Base-by-base conservation (phyloP, 2,888 invertebrate genomes). In the Nezara viridula region DNA sequence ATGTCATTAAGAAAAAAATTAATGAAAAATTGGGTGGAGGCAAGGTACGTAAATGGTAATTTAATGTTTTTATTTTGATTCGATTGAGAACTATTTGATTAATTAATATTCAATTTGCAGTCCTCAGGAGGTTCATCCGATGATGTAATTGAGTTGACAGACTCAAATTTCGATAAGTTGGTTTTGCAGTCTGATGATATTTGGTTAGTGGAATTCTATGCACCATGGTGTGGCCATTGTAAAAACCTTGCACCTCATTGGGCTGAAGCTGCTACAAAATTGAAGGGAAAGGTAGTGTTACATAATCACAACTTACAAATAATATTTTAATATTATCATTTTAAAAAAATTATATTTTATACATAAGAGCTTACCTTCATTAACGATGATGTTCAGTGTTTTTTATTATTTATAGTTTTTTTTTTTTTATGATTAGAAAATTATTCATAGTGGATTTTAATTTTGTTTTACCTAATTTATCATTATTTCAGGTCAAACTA, bases 191-290 rank as follows among this genome's bases (percentile, higher is more conserved):
- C 98, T 86, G 97, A 99, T 27, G 99, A 99, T 92, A 95, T 98
- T 93, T 99, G 99, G 98, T 93, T 99, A 91, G 98, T 99, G 3
- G 99, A 99, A 93, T 99, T 99, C 94, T 99, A 96, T 93, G 99
- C 99, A 12, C 98, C 98, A 0, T 98, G 98, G 97, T 98, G 98
- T 93, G 98, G 98, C 10, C 98, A 98, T 93, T 98, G 98, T 94
- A 99, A 99, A 94, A 98, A 96, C 92, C 94, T 99, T 89, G 99
- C 97, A 89, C 99, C 99, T 0, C 97, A 98, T 91, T 99, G 99
- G 99, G 97, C 97, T 21, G 95, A 96, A 92, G 99, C 99, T 3
- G 99, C 99, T 32, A 94, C 96, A 9, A 96, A 98, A 92, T 95
- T 99, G 37, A 98, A 98, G 94, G 99, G 99, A 92, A 99, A 99